Base-by-base conservation (phyloP, 2,113 vertebrate genomes). In the Etheostoma cragini region DNA sequence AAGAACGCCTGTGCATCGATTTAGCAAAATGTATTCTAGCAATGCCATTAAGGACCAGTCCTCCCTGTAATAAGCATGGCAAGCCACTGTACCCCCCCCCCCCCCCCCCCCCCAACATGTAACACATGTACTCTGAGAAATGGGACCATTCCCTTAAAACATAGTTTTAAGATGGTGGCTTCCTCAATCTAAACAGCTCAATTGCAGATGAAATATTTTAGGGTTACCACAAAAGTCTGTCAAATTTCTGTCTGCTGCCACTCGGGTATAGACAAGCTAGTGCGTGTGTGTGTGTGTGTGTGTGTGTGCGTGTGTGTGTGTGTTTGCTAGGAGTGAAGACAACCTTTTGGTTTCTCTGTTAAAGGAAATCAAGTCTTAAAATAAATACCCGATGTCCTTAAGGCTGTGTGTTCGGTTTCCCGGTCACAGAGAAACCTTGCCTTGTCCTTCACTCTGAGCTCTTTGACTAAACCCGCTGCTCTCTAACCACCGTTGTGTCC, bases 401-500 rank as follows among this genome's bases (percentile, higher is more conserved):
- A 58, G 21, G 33, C 33, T 7, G 13, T 77, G 14, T 86, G 24
- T 76, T 62, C 21, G 30, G n/a, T 84, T 87, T 86, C 90, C 84
- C 79, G 16, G 19, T 75, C 66, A 72, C 83, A 82, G 85, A 86
- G 74, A 85, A 85, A 69, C 73, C 72, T 45, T 54, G 49, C 30
- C 15, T n/a, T 10, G 82, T 87, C 85, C 67, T 85, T 91, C 76
- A 38, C 69, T 69, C 57, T 4, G n/a, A 80, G 56, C 67, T 81
- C 22, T 45, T 15, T 42, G 47, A 76, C 67, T 81, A 85, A 89
- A 82, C 76, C 12, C 2, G 26, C 80, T 76, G 42, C 85, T 61
- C 89, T 94, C 89, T 94, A 93, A 94, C 92, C 50, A 21, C 16
- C 10, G 22, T 53, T 57, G 52, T 83, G 64, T 81, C 58, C 13